phyloP scores from a whole-genome alignment of 2,113 vertebrate species.

The Tautogolabrus adspersus region DNA sequence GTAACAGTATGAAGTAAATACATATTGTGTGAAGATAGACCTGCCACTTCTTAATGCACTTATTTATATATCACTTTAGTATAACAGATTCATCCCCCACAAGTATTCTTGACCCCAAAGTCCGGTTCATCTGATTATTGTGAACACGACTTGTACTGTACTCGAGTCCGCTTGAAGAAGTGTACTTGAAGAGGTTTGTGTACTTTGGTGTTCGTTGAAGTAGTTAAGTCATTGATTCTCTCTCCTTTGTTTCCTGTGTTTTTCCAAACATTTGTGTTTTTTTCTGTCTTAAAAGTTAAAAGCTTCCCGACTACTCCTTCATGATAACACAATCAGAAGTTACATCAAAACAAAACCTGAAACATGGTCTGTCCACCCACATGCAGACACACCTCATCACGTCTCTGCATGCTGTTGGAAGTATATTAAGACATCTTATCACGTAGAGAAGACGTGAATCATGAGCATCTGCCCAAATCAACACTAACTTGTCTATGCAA shows the following conservation, averaged over 20 bases:
- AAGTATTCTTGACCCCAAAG: too few relatives aligned
- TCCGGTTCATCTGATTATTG: too few relatives aligned
- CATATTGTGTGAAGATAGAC: too few relatives aligned
- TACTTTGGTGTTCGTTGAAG: too few relatives aligned
- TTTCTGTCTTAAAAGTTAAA: not conserved
- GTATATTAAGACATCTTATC: not conserved
- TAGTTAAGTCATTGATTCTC: not conserved
- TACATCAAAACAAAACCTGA: not conserved
- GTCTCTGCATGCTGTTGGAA: not conserved
- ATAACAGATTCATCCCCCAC: too few relatives aligned
- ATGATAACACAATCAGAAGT: not conserved
- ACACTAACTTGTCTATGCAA: not conserved
- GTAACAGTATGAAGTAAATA: too few relatives aligned
- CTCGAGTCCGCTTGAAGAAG: too few relatives aligned
- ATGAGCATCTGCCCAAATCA: conserved; percentile 18
- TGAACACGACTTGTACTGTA: too few relatives aligned
- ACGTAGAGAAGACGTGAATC: conserved; percentile 6
- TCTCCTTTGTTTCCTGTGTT: not conserved
- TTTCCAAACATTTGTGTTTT: not conserved
- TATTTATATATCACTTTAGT: too few relatives aligned
- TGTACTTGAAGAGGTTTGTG: too few relatives aligned
- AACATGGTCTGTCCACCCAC: not conserved
- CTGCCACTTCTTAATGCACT: too few relatives aligned
- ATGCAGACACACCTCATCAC: not conserved
- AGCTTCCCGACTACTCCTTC: not conserved